phyloP scores from a whole-genome alignment of 2,888 invertebrate species.

The Rotaria macrura region DNA sequence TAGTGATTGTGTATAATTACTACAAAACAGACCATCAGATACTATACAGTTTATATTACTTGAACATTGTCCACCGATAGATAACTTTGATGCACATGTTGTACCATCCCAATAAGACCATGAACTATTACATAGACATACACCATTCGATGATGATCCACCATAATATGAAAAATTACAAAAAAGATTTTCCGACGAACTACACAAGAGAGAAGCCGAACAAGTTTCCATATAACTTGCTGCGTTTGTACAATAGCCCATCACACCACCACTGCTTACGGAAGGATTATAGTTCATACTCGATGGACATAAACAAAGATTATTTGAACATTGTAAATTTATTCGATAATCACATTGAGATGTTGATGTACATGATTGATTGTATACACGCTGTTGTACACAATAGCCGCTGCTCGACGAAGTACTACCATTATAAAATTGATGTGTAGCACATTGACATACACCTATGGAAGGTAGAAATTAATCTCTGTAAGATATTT shows the following conservation, averaged over 20 bases:
- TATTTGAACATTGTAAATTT: not conserved
- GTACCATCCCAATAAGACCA: not conserved
- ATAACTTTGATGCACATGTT: not conserved
- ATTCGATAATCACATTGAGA: not conserved
- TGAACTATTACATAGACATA: not conserved
- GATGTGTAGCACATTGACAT: not conserved
- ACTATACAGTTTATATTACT: not conserved
- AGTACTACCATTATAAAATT: not conserved
- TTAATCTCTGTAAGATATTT: no score
- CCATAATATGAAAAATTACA: not conserved
- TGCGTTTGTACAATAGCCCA: not conserved
- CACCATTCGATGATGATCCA: not conserved
- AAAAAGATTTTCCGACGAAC: not conserved
- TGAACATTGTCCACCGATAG: not conserved
- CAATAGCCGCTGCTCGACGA: not conserved
- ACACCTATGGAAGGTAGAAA: not conserved
- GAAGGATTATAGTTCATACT: not conserved
- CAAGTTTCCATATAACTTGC: not conserved
- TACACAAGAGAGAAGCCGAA: not conserved
- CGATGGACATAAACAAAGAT: not conserved
- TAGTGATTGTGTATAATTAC: not conserved
- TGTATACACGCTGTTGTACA: not conserved
- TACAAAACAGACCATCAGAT: not conserved
- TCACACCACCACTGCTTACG: not conserved
- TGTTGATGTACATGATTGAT: not conserved